phyloP scores from a whole-genome alignment of 2,113 vertebrate genomes.

The Malurus melanocephalus region DNA sequence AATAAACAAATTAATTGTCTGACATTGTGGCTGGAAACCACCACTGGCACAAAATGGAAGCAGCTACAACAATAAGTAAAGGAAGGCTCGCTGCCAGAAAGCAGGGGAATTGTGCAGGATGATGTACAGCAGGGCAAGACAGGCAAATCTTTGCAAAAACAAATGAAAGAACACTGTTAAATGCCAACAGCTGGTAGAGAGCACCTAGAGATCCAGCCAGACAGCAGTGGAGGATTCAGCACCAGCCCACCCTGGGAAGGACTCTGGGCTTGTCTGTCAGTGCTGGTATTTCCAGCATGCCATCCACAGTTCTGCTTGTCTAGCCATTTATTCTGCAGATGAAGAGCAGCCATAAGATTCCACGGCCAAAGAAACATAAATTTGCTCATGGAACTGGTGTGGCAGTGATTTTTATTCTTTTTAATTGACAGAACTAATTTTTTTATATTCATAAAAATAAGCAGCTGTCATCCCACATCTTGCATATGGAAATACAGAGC shows the following conservation, averaged over 20 bases:
- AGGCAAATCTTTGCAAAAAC: background rate
- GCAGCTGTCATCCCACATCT: background rate
- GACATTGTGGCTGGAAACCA: constrained; percentile 35
- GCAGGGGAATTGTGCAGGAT: constrained; percentile 1
- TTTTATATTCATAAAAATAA: background rate
- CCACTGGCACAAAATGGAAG: constrained; percentile 35
- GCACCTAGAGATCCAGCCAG: background rate
- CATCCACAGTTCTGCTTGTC: background rate
- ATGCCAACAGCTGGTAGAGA: background rate
- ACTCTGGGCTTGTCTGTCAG: background rate
- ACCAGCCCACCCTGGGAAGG: rapidly evolving
- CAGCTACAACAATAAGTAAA: constrained; percentile 34
- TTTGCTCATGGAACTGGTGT: background rate
- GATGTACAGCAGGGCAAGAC: background rate
- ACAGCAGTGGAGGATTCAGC: background rate
- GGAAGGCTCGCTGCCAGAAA: constrained; percentile 13
- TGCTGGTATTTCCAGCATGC: background rate
- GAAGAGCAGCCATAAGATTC: background rate
- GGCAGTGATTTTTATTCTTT: background rate
- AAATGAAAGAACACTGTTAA: background rate
- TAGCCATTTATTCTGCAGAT: background rate
- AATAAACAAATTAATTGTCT: constrained; percentile 50
- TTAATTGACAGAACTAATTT: background rate
- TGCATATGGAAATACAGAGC: background rate
- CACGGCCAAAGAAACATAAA: background rate